phyloP scores from a whole-genome alignment of 1,140 invertebrate genomes.

The Polyergus mexicanus region DNA sequence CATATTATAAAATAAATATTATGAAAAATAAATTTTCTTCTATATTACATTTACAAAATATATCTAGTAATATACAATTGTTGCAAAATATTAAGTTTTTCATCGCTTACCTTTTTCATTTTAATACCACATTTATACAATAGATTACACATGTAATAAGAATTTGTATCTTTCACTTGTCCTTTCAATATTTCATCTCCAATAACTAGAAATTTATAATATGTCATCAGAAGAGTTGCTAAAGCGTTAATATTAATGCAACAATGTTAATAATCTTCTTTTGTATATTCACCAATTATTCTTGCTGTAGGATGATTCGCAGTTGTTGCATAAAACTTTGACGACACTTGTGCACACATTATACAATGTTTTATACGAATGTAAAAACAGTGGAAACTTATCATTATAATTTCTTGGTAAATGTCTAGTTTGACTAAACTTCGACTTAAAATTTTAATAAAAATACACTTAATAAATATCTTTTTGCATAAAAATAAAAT shows the following conservation, averaged over 20 bases:
- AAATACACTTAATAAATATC: too few species aligned
- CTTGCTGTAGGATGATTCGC: constrained; percentile 77
- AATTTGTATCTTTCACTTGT: constrained; percentile 92
- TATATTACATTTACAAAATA: neutral
- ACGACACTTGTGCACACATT: neutral
- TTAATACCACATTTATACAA: constrained; percentile 90
- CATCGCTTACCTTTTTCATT: constrained; percentile 87
- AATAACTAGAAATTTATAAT: constrained; percentile 87
- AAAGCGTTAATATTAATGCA: too few species aligned
- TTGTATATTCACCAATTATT: constrained; percentile 79
- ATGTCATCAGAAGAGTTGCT: neutral
- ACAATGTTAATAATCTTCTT: too few species aligned
- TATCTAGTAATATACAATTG: constrained; percentile 33
- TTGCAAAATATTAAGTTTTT: constrained; percentile 12
- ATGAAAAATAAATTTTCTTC: neutral
- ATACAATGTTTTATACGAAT: neutral
- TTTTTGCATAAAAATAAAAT: too few species aligned
- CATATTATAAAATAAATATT: neutral
- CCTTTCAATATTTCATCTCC: constrained; percentile 96
- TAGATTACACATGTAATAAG: constrained; percentile 89
- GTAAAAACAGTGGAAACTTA: constrained; percentile 26
- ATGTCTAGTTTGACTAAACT: too few species aligned
- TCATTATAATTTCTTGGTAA: constrained; percentile 21
- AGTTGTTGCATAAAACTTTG: neutral
- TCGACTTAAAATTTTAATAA: too few species aligned